Percentiles rank a stretch among this genome's conserved stretches.
These are phyloP conservation scores for Tethya wilhelma DNA, from an alignment of 37 sponge, comb jelly and placozoan genomes.

Conservation along the genomic window DNA sequence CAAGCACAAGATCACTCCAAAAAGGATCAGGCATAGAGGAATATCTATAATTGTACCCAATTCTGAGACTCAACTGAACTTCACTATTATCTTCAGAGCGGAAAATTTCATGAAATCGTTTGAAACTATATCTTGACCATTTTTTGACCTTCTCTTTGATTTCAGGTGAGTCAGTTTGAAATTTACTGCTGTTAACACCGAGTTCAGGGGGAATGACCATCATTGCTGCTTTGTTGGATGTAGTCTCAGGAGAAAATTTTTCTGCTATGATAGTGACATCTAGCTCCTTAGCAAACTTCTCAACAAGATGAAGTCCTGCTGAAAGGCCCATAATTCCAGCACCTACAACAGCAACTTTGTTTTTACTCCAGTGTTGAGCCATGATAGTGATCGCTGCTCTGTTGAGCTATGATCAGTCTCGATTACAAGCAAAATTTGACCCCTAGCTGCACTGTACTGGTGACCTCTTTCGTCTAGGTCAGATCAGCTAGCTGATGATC, in stretches of 20 bases:
- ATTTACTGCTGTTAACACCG: background rate
- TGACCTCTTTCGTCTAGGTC: too few relatives aligned
- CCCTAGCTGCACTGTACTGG: too few relatives aligned
- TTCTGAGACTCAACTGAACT: background rate
- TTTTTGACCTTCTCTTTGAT: too few relatives aligned
- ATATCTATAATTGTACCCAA: background rate
- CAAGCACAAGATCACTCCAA: conserved; percentile 56
- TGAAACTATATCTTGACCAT: background rate
- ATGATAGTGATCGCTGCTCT: background rate
- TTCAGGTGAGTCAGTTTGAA: too few relatives aligned
- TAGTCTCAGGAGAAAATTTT: conserved; percentile 47
- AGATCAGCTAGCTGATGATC: too few relatives aligned
- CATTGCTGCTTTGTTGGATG: conserved; percentile 48
- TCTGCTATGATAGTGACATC: conserved; percentile 54
- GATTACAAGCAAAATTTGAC: too few relatives aligned
- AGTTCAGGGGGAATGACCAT: conserved; percentile 22
- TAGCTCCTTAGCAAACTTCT: background rate
- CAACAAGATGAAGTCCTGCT: conserved; percentile 12
- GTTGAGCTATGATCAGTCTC: too few relatives aligned
- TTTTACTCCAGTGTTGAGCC: background rate
- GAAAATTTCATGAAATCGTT: conserved; percentile 18
- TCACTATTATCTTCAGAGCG: conserved; percentile 9
- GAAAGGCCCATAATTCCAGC: conserved; percentile 69
- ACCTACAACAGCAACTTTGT: conserved; percentile 60
- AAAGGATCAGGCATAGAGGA: conserved; percentile 9